phyloP scores from a whole-genome alignment of 1,140 invertebrate species.

The Meloidogyne floridensis region DNA sequence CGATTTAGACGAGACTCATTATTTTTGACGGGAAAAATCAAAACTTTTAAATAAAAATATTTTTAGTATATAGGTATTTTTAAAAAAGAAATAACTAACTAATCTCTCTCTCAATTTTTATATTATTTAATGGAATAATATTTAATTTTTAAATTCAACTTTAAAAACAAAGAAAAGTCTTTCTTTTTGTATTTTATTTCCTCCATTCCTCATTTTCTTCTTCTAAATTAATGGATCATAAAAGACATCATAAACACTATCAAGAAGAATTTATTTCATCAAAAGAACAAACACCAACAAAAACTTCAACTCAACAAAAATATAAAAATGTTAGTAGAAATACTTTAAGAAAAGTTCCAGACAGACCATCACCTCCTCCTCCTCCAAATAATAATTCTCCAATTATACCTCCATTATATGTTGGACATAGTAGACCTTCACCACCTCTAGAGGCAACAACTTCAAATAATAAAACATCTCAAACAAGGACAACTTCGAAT shows the following conservation, averaged over 20 bases:
- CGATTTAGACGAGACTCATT: not conserved
- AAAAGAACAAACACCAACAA: not conserved
- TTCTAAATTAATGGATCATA: not conserved
- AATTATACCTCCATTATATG: not conserved
- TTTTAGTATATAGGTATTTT: not conserved
- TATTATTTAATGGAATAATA: no score
- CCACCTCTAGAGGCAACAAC: not conserved
- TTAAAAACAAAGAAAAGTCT: not conserved
- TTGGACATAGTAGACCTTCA: not conserved
- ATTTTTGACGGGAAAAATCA: constrained; percentile 1
- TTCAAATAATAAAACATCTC: not conserved
- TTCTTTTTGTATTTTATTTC: not conserved
- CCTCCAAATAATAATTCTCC: not conserved
- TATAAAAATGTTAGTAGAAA: not conserved
- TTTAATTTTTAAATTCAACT: no score
- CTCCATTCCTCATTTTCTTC: not conserved
- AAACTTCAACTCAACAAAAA: not conserved
- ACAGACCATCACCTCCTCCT: not conserved
- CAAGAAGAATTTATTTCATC: not conserved
- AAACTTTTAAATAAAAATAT: not conserved
- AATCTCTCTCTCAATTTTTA: no score
- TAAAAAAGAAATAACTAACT: not conserved
- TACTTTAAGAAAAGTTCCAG: not conserved
- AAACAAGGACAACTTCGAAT: not conserved
- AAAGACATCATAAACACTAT: not conserved